Evolutionary conservation across 2,888 invertebrate genomes (phyloP), one percentile per base, ranked within the genome.

Genomic region (Thereva nobilitata): DNA sequence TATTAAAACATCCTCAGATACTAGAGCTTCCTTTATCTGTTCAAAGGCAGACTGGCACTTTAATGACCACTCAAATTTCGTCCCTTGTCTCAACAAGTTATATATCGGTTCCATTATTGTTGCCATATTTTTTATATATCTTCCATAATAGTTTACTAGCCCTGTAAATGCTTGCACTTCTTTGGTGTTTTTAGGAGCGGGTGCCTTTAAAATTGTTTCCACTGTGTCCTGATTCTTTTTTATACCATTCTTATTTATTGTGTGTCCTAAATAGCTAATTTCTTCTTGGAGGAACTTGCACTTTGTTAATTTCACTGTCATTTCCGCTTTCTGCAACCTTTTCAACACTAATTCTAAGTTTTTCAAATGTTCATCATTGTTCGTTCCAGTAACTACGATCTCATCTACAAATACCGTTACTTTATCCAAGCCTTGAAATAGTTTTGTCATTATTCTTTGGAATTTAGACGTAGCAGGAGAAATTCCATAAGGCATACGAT

Each of bases 91-190:
- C 34, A 76, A 61, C 54, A 77, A 68, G 12, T 73, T 71, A 61
- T 75, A 72, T 35, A 77, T 49, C 5, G 75, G 76, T 61, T 73
- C 71, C 8, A 76, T 10, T 23, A 75, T 66, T 4, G 71, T 68
- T 34, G 75, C 73, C 52, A 74, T 63, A 61, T 76, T 73, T 71
- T 72, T 66, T 2, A 78, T 67, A 66, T 77, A 78, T 45, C 73
- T 69, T 4, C 73, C 74, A 65, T 79, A 77, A 70, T 77, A 79
- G 69, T 75, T 74, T 9, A 74, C 70, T 10, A 76, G 68, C n/a
- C 75, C 76, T 9, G 77, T 38, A 67, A 76, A 75, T 6, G 74
- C 66, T 8, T 73, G 64, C 5, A 76, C 68, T 64, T 77, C 72
- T 23, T 72, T 70, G 49, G 70, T 71, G 57, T 73, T 74, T n/a